Percentiles rank a stretch among this genome's conserved stretches.
Conservation (phyloP, 2,888 invertebrate species). For the Lepeophtheirus nordmannii region DNA sequence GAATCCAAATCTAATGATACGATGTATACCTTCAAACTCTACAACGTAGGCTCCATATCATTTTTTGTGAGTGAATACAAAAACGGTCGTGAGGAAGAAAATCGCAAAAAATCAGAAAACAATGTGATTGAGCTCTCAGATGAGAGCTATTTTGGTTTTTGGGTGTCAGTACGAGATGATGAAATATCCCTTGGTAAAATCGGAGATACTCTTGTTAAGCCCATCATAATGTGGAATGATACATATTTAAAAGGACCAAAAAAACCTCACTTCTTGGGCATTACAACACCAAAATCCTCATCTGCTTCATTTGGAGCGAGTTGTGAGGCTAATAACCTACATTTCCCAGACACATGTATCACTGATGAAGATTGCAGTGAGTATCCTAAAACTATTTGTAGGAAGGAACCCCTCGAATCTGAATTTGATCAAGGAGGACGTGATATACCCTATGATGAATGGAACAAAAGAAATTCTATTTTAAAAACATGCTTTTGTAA, state of each 20-base stretch:
- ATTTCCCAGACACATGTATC: constrained; percentile 22
- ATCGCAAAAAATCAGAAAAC: constrained; percentile 10
- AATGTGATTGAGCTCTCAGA: constrained; percentile 12
- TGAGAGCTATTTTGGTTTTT: constrained; percentile 8
- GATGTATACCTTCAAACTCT: constrained; percentile 22
- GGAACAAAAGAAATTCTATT: constrained; percentile 16
- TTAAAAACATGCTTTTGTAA: constrained; percentile 23
- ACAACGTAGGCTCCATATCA: constrained; percentile 18
- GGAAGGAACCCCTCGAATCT: background rate
- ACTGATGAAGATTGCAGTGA: constrained; percentile 16
- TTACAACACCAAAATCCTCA: constrained; percentile 20
- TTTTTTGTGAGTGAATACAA: constrained; percentile 13
- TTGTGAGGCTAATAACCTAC: constrained; percentile 17
- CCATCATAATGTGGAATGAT: constrained; percentile 16
- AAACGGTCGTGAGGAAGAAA: constrained; percentile 5
- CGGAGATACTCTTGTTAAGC: constrained; percentile 14
- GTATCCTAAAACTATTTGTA: constrained; percentile 11
- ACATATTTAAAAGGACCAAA: constrained; percentile 15
- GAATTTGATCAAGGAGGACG: constrained; percentile 21
- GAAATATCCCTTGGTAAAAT: constrained; percentile 18
- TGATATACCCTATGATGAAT: constrained; percentile 14
- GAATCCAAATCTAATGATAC: constrained; percentile 12
- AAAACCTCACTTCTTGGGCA: constrained; percentile 12
- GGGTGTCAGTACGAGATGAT: constrained; percentile 20
- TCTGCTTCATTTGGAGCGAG: constrained; percentile 24